Evolutionary conservation across 2,888 invertebrate genomes (phyloP).

Genomic region (Parnassius apollo): DNA sequence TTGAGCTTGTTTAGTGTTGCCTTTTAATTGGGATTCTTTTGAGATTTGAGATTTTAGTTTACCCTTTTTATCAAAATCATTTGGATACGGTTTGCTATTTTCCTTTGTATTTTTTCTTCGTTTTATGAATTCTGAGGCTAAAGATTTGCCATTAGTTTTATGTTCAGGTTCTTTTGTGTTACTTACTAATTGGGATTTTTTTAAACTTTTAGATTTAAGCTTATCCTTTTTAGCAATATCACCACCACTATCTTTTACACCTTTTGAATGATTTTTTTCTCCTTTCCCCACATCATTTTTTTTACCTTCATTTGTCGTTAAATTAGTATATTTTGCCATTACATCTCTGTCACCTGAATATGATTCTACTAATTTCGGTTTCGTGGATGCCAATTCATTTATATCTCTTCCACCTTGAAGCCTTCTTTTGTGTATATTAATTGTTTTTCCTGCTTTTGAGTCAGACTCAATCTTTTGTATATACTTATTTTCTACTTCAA

Average conservation of each 20-base stretch:
- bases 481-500: conserved; percentile 21
- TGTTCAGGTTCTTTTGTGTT: too few relatives aligned
- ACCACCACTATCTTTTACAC: conserved; percentile 29
- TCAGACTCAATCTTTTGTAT: conserved; percentile 1
- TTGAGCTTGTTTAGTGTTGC: conserved; percentile 2
- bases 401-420: background rate
- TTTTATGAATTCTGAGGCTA: conserved; percentile 5
- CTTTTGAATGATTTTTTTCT: conserved; percentile 4
- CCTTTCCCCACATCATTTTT: conserved; percentile 4
- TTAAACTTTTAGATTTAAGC: too few relatives aligned
- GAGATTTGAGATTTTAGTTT: conserved; percentile 8
- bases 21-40: conserved; percentile 15
- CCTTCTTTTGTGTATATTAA: conserved; percentile 1
- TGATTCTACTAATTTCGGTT: background rate
- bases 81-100: conserved; percentile 15
- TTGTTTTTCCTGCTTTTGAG: background rate
- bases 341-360: background rate
- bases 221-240: conserved; percentile 28
- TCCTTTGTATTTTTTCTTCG: conserved; percentile 26
- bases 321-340: background rate
- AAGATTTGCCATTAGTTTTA: too few relatives aligned
- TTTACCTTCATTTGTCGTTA: background rate
- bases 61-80: conserved; percentile 17
- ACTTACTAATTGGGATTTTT: too few relatives aligned
- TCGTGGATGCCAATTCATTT: too few relatives aligned